These are phyloP conservation scores for Muschampia plurimacula DNA, from an alignment of 2,888 invertebrate species.

Conservation along the genomic window DNA sequence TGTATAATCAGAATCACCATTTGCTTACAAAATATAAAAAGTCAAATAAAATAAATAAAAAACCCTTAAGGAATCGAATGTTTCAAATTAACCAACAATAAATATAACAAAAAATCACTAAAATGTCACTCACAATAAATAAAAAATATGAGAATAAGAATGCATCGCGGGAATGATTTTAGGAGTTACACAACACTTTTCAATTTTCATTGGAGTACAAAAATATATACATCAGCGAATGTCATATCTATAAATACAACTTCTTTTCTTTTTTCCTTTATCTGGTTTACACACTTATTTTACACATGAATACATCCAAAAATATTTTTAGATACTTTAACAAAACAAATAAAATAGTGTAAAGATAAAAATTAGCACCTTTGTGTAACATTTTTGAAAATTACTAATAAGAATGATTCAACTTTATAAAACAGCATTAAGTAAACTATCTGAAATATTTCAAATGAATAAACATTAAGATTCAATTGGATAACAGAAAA, in stretches of 20 bases:
- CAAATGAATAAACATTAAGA: too few species aligned
- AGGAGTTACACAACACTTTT: too few species aligned
- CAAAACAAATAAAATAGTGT: not conserved
- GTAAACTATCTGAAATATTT: too few species aligned
- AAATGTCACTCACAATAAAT: too few species aligned
- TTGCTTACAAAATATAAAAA: not conserved
- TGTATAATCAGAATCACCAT: not conserved
- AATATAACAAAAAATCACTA: constrained; percentile 5
- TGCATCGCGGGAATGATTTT: too few species aligned
- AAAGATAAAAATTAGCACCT: constrained; percentile 14
- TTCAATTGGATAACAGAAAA: too few species aligned
- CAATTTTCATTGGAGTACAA: too few species aligned
- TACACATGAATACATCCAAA: not conserved
- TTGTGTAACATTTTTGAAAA: not conserved
- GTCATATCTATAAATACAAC: too few species aligned
- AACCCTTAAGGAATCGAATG: not conserved
- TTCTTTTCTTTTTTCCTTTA: too few species aligned
- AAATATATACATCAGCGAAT: too few species aligned
- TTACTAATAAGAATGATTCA: not conserved
- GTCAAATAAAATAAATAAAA: too few species aligned
- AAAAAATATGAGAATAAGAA: too few species aligned
- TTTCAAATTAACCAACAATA: not conserved
- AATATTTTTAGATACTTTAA: not conserved
- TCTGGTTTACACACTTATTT: not conserved
- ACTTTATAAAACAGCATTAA: not conserved